A percentile compares a stretch with the other conserved stretches of the same genome.
phyloP scores from a whole-genome alignment of 1,140 invertebrate genomes.

The Philopotamus ludificatus region DNA sequence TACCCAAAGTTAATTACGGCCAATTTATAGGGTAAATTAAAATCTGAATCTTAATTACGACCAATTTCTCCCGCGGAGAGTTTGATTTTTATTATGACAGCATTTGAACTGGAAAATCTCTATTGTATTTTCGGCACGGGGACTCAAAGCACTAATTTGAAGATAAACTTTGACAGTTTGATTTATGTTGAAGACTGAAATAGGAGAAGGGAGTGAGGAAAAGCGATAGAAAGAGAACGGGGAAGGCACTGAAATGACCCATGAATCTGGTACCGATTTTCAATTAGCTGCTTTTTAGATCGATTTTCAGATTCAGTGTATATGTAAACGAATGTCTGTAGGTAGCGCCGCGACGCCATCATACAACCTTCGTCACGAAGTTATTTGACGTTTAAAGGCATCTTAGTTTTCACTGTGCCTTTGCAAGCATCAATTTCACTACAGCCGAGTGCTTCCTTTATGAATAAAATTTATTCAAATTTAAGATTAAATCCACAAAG shows the following conservation, averaged over 20 bases:
- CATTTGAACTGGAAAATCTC: conserved; percentile 15
- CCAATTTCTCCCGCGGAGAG: conserved; percentile 5
- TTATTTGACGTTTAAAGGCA: no score
- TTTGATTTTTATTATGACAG: conserved; percentile 35
- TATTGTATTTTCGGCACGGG: conserved; percentile 23
- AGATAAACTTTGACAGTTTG: conserved; percentile 32
- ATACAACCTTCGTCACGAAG: no score
- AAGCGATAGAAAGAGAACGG: no score
- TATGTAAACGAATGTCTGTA: no score
- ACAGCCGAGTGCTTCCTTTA: no score
- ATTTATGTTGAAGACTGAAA: conserved; percentile 14
- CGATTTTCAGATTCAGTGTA: no score
- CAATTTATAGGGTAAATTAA: conserved; percentile 21
- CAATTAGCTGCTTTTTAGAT: neutral
- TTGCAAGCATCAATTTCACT: no score
- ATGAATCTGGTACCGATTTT: neutral
- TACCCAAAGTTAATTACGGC: conserved; percentile 34
- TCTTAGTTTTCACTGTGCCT: no score
- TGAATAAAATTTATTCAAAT: neutral
- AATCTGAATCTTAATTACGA: conserved; percentile 28
- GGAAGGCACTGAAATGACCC: neutral
- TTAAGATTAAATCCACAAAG: neutral
- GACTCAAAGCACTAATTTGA: conserved; percentile 23
- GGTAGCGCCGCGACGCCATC: no score
- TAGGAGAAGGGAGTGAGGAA: no score